Conservation (phyloP, 2,888 invertebrate genomes). For the Pseudolycoriella hygida region DNA sequence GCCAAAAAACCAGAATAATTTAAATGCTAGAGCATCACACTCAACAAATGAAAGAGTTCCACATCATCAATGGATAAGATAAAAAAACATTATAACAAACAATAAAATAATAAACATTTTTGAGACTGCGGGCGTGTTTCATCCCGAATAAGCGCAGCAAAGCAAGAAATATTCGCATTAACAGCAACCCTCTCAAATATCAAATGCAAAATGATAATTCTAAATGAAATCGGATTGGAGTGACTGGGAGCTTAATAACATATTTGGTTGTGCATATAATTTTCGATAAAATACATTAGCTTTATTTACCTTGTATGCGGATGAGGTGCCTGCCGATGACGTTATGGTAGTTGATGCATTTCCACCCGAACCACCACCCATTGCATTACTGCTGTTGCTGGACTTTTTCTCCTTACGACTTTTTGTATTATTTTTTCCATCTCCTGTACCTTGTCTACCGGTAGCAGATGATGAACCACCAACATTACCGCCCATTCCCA, state of each 20-base stretch:
- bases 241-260: not conserved
- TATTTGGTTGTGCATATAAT: not conserved
- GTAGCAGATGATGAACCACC: slow-evolving; percentile 18
- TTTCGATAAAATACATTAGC: not conserved
- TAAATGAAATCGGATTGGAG: no score
- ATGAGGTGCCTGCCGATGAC: slow-evolving; percentile 5
- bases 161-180: no score
- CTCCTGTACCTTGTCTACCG: slow-evolving; percentile 15
- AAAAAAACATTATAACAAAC: no score
- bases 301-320: slow-evolving; percentile 6
- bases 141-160: no score
- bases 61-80: no score
- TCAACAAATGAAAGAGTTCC: no score
- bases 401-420: slow-evolving; percentile 6
- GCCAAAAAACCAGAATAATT: no score
- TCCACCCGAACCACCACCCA: not conserved
- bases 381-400: slow-evolving; percentile 1
- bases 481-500: slow-evolving; percentile 14
- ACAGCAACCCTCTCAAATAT: no score
- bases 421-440: slow-evolving; percentile 3
- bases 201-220: no score
- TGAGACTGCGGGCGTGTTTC: no score
- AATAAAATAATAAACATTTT: no score
- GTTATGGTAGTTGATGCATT: not conserved
- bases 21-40: no score